Conservation (phyloP, 2,888 invertebrate genomes). For the Phoronis australis region DNA sequence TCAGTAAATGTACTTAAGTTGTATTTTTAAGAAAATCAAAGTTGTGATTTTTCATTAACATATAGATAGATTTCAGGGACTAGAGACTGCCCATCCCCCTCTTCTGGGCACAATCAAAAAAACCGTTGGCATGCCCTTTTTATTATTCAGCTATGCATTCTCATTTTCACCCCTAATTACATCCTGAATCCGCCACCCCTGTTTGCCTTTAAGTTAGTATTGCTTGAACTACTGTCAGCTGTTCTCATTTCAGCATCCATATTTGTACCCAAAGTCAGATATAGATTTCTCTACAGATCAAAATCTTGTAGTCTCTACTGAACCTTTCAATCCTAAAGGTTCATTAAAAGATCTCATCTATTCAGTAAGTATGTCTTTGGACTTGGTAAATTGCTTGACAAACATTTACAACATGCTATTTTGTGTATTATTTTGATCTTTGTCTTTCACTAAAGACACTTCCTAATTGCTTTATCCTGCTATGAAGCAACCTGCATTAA, state of each 20-base stretch:
- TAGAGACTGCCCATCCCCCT: too few species aligned
- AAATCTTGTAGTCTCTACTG: conserved; percentile 65
- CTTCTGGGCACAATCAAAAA: too few species aligned
- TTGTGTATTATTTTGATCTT: neutral
- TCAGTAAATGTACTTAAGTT: too few species aligned
- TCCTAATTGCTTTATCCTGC: neutral
- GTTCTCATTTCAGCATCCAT: conserved; percentile 83
- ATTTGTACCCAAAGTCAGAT: conserved; percentile 83
- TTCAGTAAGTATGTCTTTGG: conserved; percentile 59
- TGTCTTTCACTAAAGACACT: neutral
- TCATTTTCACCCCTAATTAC: too few species aligned
- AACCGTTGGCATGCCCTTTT: neutral
- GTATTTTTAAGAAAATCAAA: too few species aligned
- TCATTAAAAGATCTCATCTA: conserved; percentile 86
- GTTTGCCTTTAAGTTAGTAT: too few species aligned
- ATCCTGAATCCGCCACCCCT: too few species aligned
- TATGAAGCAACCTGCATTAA: too few species aligned
- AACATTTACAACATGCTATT: neutral
- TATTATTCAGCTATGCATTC: too few species aligned
- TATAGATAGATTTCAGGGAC: too few species aligned
- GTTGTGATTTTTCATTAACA: too few species aligned
- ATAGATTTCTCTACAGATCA: conserved; percentile 64
- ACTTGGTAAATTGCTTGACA: neutral
- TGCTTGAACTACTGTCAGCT: too few species aligned
- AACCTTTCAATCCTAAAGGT: conserved; percentile 77